Evolutionary conservation across 2,113 vertebrate genomes (phyloP).

Genomic region (Albula goreensis): DNA sequence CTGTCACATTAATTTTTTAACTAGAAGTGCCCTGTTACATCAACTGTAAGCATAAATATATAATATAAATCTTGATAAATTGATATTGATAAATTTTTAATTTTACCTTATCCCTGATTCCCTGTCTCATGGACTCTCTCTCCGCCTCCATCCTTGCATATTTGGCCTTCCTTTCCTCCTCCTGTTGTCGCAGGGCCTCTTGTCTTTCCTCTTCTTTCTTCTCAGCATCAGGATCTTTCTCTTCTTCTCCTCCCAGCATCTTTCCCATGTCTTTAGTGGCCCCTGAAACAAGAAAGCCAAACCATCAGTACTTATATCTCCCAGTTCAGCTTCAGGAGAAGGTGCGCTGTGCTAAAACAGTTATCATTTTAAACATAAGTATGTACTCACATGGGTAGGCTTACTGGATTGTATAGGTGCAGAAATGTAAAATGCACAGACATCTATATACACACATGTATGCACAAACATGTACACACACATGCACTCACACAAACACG

Average conservation of each 20-base stretch:
- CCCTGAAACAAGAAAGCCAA: constrained; percentile 53
- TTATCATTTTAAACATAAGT: neutral
- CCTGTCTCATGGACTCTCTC: constrained; percentile 79
- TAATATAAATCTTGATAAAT: neutral
- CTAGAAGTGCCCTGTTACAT: too few relatives aligned
- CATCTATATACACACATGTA: neutral
- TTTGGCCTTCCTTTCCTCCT: constrained; percentile 81
- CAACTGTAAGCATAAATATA: neutral
- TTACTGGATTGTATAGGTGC: neutral
- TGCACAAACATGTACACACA: constrained; percentile 8
- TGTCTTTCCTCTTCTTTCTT: constrained; percentile 82
- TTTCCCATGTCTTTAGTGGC: constrained; percentile 86
- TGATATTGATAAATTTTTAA: neutral
- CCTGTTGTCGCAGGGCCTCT: constrained; percentile 77
- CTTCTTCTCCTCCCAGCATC: constrained; percentile 82
- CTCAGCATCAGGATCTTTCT: constrained; percentile 80
- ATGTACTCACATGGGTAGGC: constrained; percentile 4
- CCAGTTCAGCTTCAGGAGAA: too few relatives aligned
- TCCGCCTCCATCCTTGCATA: constrained; percentile 82
- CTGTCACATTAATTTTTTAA: neutral
- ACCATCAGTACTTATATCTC: neutral
- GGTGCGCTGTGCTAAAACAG: too few relatives aligned
- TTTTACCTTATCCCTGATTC: constrained; percentile 86
- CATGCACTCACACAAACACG: neutral
- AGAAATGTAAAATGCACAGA: neutral